Evolutionary conservation across 2,113 vertebrate genomes (phyloP).

Genomic region (Manacus vitellinus): DNA sequence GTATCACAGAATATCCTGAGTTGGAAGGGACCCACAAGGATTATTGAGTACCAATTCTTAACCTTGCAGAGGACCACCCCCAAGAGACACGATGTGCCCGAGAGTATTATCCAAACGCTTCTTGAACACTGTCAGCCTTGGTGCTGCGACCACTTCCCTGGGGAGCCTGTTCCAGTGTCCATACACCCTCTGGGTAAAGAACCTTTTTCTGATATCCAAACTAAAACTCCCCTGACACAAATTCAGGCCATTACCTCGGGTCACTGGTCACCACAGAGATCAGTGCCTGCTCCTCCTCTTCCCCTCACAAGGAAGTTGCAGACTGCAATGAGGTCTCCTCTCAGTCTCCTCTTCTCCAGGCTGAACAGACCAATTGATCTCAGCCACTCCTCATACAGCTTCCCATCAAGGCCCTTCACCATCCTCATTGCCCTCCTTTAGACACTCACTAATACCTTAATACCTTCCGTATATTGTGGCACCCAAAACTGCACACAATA

Average conservation of each 20-base stretch:
- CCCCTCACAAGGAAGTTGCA: background rate
- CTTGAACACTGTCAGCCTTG: background rate
- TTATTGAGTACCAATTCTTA: background rate
- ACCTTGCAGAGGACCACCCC: background rate
- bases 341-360: background rate
- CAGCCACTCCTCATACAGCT: background rate
- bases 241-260: background rate
- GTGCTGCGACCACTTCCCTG: background rate
- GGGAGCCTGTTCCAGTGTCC: background rate
- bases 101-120: background rate
- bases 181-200: background rate
- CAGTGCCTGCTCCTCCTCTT: background rate
- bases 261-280: background rate
- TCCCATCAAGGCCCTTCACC: background rate
- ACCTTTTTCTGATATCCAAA: background rate
- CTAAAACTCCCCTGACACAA: background rate
- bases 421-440: background rate
- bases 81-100: background rate
- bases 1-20: background rate
- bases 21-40: background rate
- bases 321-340: background rate
- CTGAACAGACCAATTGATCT: background rate
- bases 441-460: background rate
- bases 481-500: background rate
- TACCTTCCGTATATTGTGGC: background rate